phyloP scores from a whole-genome alignment of 2,888 invertebrate genomes.

The Lasioglossum marginatum region DNA sequence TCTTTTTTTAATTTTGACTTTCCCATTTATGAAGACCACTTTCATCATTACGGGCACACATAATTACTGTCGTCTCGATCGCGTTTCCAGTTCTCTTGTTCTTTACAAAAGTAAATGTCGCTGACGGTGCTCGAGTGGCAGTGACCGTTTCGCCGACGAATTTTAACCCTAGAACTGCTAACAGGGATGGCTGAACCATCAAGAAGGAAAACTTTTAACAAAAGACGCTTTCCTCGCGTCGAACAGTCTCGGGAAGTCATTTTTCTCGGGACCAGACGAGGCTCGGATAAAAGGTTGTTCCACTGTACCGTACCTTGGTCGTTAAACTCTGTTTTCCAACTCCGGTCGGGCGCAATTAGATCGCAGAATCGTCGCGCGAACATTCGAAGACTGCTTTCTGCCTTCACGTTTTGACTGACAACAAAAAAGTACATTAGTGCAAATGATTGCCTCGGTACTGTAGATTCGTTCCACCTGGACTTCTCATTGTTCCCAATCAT shows the following conservation, averaged over 20 bases:
- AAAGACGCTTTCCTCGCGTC: not conserved
- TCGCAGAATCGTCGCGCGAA: not conserved
- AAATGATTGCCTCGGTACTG: no score
- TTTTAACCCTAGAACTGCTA: not conserved
- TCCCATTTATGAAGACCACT: no score
- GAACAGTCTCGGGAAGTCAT: not conserved
- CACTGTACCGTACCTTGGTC: not conserved
- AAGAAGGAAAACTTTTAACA: not conserved
- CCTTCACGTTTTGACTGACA: not conserved
- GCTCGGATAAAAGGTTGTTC: not conserved
- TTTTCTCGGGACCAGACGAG: not conserved
- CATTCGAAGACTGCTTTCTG: not conserved
- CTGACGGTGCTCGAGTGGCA: not conserved
- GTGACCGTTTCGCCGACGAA: not conserved
- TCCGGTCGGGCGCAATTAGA: not conserved
- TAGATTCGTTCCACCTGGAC: not conserved
- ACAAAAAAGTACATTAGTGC: no score
- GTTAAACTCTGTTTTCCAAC: not conserved
- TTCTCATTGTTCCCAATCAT: not conserved
- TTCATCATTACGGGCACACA: no score
- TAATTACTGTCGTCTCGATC: no score
- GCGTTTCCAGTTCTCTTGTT: no score
- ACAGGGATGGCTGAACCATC: not conserved
- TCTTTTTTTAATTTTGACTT: no score
- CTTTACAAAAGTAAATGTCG: not conserved